These are phyloP conservation scores for Nemurella pictetii DNA, from an alignment of 2,888 invertebrate species.

Conservation along the genomic window DNA sequence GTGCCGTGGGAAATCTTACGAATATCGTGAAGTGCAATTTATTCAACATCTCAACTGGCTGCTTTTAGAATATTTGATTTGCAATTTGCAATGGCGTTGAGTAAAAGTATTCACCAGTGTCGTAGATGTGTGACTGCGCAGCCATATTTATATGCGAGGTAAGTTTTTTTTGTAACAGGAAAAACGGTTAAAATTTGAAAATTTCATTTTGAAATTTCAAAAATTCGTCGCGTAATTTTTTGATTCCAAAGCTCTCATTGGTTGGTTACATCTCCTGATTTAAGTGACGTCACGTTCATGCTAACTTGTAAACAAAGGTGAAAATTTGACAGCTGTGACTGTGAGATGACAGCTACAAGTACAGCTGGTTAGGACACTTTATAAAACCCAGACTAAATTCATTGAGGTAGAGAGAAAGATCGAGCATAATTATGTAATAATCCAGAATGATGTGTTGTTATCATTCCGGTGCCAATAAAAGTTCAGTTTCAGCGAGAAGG, in stretches of 20 bases:
- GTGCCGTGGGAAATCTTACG: neutral
- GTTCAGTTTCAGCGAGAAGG: too few species aligned
- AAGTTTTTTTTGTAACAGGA: constrained; percentile 35
- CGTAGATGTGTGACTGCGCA: constrained; percentile 46
- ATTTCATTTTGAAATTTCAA: neutral
- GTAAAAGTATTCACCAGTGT: constrained; percentile 50
- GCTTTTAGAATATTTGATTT: neutral
- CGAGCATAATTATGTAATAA: too few species aligned
- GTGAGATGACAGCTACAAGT: too few species aligned
- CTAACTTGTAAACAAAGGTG: neutral
- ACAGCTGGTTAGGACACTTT: too few species aligned
- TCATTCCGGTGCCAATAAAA: too few species aligned
- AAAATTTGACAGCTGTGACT: neutral
- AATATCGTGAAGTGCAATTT: neutral
- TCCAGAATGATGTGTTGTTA: neutral
- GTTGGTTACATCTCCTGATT: neutral
- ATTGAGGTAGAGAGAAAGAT: too few species aligned
- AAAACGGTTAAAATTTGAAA: neutral
- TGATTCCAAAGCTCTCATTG: neutral
- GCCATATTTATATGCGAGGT: constrained; percentile 47
- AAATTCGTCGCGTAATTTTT: neutral
- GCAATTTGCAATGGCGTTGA: constrained; percentile 48
- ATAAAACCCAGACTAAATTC: too few species aligned
- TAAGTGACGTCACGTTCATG: neutral
- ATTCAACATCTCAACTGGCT: neutral